Conservation (phyloP, 2,113 vertebrate genomes). For the Grammomys surdaster region DNA sequence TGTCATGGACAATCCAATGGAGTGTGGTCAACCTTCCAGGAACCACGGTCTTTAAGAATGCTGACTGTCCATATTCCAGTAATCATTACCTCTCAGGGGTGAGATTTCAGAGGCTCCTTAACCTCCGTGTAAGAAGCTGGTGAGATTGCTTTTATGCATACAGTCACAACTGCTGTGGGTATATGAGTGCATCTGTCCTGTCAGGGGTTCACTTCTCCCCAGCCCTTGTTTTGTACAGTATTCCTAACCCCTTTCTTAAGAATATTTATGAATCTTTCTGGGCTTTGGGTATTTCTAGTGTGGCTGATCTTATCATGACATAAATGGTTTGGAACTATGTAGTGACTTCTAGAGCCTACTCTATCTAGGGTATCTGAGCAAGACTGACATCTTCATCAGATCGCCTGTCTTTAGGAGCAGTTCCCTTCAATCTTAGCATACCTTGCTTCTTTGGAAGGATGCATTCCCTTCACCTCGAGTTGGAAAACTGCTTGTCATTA, state of each 20-base stretch:
- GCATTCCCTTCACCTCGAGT: background rate
- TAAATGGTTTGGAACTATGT: background rate
- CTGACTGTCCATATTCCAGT: too few species aligned
- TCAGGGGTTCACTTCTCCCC: background rate
- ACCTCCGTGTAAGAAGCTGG: background rate
- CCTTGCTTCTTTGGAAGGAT: background rate
- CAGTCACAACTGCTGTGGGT: background rate
- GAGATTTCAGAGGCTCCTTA: background rate
- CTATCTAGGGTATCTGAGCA: background rate
- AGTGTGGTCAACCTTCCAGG: background rate
- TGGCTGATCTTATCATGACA: background rate
- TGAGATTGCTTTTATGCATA: background rate
- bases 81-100: background rate
- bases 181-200: too few species aligned
- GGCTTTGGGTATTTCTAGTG: background rate
- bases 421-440: background rate
- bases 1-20: background rate
- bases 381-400: background rate
- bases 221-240: background rate
- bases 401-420: background rate
- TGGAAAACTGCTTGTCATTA: background rate
- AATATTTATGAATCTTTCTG: background rate
- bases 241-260: background rate
- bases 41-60: background rate
- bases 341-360: background rate